These are phyloP conservation scores for Typhlomys cinereus DNA, from an alignment of 2,113 vertebrate genomes.

Conservation along the genomic window DNA sequence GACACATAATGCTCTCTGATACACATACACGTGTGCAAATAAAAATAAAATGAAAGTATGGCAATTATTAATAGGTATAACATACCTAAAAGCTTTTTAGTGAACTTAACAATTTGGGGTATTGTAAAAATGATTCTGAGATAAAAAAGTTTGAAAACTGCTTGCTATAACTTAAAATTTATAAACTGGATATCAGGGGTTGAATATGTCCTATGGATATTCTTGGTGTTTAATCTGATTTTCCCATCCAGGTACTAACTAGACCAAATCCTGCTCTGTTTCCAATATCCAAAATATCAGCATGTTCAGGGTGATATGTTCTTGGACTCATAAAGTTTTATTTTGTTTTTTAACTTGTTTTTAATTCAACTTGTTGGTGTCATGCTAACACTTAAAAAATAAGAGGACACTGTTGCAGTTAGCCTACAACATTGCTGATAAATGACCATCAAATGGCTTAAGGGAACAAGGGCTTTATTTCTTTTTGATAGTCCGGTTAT, in stretches of 20 bases:
- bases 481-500: too few relatives aligned
- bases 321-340: neutral
- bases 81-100: neutral
- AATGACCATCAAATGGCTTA: too few relatives aligned
- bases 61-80: neutral
- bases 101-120: neutral
- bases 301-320: neutral
- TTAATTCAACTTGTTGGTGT: conserved; percentile 12
- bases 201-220: neutral
- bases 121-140: neutral
- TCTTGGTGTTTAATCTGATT: neutral
- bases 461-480: too few relatives aligned
- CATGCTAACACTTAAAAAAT: neutral
- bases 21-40: too few relatives aligned
- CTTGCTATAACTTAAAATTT: neutral
- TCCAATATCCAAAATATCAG: neutral
- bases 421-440: too few relatives aligned
- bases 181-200: neutral
- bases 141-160: neutral
- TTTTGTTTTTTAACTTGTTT: neutral
- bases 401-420: too few relatives aligned
- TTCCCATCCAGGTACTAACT: neutral
- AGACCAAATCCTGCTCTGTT: neutral
- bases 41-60: too few relatives aligned
- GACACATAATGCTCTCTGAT: too few relatives aligned